Percentiles rank a stretch among this genome's conserved stretches.
Evolutionary conservation across 2,797 vertebrate species (phyloP).

Genomic region (Enteromius paludinosus): DNA sequence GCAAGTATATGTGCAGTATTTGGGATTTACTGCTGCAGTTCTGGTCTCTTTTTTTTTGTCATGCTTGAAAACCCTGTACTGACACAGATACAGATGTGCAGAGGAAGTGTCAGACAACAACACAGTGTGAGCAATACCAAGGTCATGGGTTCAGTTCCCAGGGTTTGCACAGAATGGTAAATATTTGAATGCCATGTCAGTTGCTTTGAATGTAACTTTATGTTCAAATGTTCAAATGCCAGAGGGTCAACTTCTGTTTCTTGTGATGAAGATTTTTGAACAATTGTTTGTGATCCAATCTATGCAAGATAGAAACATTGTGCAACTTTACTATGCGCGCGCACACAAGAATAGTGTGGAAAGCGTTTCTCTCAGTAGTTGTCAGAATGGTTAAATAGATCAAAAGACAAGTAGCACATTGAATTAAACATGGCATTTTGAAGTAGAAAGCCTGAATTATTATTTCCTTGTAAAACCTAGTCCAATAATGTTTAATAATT

Average conservation of each 20-base stretch:
- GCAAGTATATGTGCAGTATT: background rate
- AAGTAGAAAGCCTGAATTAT: background rate
- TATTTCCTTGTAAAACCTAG: background rate
- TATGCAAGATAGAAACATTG: background rate
- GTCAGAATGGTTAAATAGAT: background rate
- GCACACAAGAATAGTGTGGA: background rate
- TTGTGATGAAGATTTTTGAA: background rate
- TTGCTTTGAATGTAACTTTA: background rate
- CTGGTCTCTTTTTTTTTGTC: slow-evolving; percentile 2
- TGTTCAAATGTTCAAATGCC: background rate
- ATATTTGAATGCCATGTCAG: background rate
- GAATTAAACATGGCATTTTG: background rate
- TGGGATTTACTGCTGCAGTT: slow-evolving; percentile 23
- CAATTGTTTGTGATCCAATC: background rate
- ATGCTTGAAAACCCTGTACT: slow-evolving; percentile 1
- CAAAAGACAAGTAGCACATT: background rate
- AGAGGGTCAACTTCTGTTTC: background rate
- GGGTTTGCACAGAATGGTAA: background rate
- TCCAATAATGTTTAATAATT: background rate
- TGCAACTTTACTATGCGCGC: background rate
- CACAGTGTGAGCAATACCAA: background rate
- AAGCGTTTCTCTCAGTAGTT: background rate
- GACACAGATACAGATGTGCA: slow-evolving; percentile 20
- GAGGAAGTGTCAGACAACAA: slow-evolving; percentile 4
- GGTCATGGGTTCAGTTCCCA: background rate